Evolutionary conservation across 2,113 vertebrate genomes (phyloP).

Genomic region (Nymphicus hollandicus): DNA sequence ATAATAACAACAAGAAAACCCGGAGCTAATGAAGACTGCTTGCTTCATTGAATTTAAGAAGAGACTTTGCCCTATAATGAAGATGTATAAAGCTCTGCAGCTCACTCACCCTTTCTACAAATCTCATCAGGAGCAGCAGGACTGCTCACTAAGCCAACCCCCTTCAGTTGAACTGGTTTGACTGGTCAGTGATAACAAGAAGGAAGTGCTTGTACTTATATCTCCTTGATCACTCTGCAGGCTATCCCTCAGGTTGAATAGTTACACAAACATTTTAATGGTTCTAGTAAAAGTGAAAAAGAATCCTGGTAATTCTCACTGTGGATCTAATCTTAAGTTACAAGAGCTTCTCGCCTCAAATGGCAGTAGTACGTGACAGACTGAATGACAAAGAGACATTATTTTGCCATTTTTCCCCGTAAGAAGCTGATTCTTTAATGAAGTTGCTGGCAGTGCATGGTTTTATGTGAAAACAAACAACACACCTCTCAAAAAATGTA

Average conservation of each 20-base stretch:
- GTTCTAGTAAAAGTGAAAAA: not conserved
- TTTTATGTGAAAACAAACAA: not conserved
- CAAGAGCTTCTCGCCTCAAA: not conserved
- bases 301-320: not conserved
- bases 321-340: not conserved
- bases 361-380: not conserved
- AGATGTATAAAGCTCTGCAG: not conserved
- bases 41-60: slow-evolving; percentile 41
- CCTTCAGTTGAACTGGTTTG: slow-evolving; percentile 4
- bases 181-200: not conserved
- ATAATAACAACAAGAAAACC: slow-evolving; percentile 50
- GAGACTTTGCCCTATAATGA: slow-evolving; percentile 32
- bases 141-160: not conserved
- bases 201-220: not conserved
- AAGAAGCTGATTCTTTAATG: not conserved
- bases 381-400: not conserved
- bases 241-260: not conserved
- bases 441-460: not conserved
- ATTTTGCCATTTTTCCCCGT: not conserved
- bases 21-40: slow-evolving; percentile 25
- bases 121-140: not conserved
- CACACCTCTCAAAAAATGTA: not conserved
- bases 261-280: not conserved
- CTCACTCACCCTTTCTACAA: not conserved
- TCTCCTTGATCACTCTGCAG: not conserved